Conservation (phyloP, 2,797 vertebrate genomes). For the Gymnothorax javanicus region DNA sequence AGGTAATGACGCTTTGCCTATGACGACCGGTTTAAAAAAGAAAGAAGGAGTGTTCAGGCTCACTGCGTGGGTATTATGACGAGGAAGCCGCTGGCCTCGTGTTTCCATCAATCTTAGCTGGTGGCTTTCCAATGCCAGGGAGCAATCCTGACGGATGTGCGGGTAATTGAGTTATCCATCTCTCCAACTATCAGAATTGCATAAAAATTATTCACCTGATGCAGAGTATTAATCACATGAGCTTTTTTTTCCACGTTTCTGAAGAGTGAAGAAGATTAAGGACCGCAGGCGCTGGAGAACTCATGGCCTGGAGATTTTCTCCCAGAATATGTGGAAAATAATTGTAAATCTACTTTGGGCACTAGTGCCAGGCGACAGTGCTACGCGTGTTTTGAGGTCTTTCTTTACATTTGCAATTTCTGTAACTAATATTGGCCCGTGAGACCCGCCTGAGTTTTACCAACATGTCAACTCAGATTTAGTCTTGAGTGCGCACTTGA, state of each 20-base stretch:
- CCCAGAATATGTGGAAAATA: background rate
- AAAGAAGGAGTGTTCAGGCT: conserved; percentile 88
- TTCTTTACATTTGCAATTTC: background rate
- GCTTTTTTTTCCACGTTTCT: conserved; percentile 88
- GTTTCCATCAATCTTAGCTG: conserved; percentile 94
- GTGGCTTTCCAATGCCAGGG: conserved; percentile 87
- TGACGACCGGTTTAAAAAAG: conserved; percentile 76
- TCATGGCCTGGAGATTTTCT: background rate
- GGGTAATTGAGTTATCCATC: conserved; percentile 99
- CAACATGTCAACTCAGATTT: background rate
- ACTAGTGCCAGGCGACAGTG: background rate
- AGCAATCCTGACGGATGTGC: conserved; percentile 92
- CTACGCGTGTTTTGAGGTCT: background rate
- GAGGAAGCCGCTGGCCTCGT: conserved; percentile 88
- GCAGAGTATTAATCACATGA: conserved; percentile 99
- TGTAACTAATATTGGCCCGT: background rate
- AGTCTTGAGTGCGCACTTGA: too few species aligned
- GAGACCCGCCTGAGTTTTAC: background rate
- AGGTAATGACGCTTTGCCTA: conserved; percentile 99
- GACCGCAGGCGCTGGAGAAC: conserved; percentile 73
- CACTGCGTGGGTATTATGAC: conserved; percentile 92
- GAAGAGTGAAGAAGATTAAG: conserved; percentile 81
- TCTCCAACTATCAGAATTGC: conserved; percentile 96
- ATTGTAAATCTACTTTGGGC: background rate
- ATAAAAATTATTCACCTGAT: conserved; percentile 99